phyloP scores from a whole-genome alignment of 2,113 vertebrate genomes.

The Morone saxatilis region DNA sequence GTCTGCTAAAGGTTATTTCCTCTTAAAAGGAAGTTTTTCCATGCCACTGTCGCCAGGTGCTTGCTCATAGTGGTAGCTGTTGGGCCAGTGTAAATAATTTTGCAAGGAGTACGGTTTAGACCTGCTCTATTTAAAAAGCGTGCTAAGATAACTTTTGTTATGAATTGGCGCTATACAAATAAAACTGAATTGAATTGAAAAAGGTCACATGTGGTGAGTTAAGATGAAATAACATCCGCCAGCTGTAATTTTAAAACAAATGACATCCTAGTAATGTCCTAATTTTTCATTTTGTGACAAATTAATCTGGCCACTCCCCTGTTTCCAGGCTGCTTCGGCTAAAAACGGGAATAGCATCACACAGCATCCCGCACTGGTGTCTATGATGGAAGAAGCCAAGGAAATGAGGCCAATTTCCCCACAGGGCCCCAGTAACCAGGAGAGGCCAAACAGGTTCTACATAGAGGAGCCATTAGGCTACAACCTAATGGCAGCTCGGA shows the following conservation, averaged over 20 bases:
- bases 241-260: conserved; percentile 41
- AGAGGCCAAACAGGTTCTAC: conserved; percentile 46
- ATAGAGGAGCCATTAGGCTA: conserved; percentile 54
- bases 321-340: conserved; percentile 20
- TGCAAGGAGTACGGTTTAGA: too few relatives aligned
- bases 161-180: too few relatives aligned
- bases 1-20: too few relatives aligned
- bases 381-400: conserved; percentile 63
- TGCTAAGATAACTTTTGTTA: too few relatives aligned
- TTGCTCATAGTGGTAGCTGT: too few relatives aligned
- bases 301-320: conserved; percentile 14
- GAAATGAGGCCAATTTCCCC: conserved; percentile 80
- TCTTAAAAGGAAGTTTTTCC: too few relatives aligned
- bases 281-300: conserved; percentile 37
- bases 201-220: not conserved
- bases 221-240: conserved; percentile 16
- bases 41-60: too few relatives aligned
- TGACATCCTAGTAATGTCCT: conserved; percentile 19
- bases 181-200: not conserved
- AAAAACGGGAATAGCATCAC: conserved; percentile 38
- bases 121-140: too few relatives aligned
- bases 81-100: too few relatives aligned
- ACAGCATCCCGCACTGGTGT: conserved; percentile 30
- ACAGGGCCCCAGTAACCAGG: conserved; percentile 50
- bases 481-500: conserved; percentile 45